phyloP scores from a whole-genome alignment of 2,113 vertebrate genomes.

The Passer domesticus region DNA sequence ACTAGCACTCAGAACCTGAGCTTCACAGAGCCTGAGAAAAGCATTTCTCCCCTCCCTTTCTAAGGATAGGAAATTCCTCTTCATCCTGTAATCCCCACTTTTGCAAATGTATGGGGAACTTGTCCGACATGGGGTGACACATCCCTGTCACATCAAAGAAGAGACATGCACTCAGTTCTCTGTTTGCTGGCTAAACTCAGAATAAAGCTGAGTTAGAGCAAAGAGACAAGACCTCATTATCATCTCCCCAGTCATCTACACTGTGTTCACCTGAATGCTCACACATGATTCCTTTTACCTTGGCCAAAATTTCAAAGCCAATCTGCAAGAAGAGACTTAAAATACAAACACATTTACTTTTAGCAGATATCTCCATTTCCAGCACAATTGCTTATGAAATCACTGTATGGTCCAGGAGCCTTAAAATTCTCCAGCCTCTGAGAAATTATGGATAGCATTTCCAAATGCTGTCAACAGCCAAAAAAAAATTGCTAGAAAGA shows the following conservation, averaged over 20 bases:
- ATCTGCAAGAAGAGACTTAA: background rate
- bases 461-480: constrained; percentile 6
- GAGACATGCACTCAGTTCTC: background rate
- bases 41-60: background rate
- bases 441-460: constrained; percentile 2
- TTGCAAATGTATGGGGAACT: background rate
- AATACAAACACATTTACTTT: background rate
- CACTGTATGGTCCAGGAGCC: background rate
- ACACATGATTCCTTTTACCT: background rate
- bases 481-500: constrained; percentile 28
- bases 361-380: background rate
- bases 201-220: background rate
- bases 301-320: background rate
- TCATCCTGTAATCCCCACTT: background rate
- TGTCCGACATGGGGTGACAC: background rate
- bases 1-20: background rate
- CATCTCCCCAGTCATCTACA: background rate
- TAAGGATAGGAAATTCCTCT: background rate
- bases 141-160: background rate
- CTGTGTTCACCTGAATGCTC: background rate
- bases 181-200: background rate
- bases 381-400: background rate
- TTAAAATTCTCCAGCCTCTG: background rate
- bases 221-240: background rate
- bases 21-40: background rate